Evolutionary conservation across 2,113 vertebrate species (phyloP), one percentile per base, ranked within the genome.

Genomic region (Sialia sialis): DNA sequence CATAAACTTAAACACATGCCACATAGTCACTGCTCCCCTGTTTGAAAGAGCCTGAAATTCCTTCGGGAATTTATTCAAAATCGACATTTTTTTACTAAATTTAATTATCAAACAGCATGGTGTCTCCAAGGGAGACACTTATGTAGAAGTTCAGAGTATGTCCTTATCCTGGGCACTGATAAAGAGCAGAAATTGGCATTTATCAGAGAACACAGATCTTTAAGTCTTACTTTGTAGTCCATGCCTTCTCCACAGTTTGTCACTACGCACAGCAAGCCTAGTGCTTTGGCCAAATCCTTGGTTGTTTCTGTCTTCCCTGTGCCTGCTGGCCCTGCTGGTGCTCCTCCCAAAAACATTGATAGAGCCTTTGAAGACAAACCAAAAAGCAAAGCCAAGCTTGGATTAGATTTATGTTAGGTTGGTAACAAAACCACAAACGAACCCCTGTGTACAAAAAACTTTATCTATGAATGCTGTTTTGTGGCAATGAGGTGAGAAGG

Each of bases 211-310:
- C 4, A 32, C 10, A 10, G 38, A 56, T 14, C 5, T 52, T 73
- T 18, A 41, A 26, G 44, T 84, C 98, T 97, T 97, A 99, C 99
- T 97, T 98, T 99, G 98, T 98, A 99, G 95, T 99, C 99, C 99
- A 99, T 99, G 97, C 99, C 99, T 97, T 99, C 99, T 10, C 99
- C 99, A 3, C 99, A 99, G 97, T 99, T 99, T 78, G 99, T 99
- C 27, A 99, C 99, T 9, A 99, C 98, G 34, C 99, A 99, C 32
- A 99, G 98, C 83, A 99, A 96, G 54, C 99, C 99, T 89, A 99
- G 93, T 48, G 99, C 99, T 97, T 99, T 99, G 79, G 99, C 99
- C 62, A 99, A 98, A 96, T 99, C 99, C 97, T 99, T 99, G 67
- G 98, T 99, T 75, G 99, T 99, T 97, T 99, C 99, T 0, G 99